Conservation (phyloP, 2,888 invertebrate species). For the Rapana venosa region DNA sequence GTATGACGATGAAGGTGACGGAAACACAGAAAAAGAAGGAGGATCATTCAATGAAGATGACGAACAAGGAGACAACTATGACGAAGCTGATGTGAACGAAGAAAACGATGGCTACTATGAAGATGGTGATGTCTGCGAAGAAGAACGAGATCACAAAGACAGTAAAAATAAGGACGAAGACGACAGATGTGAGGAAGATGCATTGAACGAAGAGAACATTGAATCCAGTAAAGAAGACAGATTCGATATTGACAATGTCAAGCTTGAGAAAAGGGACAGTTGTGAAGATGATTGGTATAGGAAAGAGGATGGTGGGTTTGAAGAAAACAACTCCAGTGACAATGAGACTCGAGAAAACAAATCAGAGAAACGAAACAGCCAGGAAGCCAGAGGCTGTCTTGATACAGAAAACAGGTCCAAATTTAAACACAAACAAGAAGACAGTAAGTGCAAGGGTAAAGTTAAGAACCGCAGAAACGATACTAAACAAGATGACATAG, state of each 20-base stretch:
- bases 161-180: neutral
- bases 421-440: neutral
- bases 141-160: neutral
- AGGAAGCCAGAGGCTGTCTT: neutral
- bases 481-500: neutral
- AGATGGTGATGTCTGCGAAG: neutral
- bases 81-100: neutral
- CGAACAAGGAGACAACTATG: neutral
- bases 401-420: neutral
- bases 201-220: too few species aligned
- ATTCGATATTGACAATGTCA: too few species aligned
- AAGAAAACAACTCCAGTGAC: neutral
- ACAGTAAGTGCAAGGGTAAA: too few species aligned
- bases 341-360: neutral
- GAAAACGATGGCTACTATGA: neutral
- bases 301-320: neutral
- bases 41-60: neutral
- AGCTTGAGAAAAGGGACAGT: too few species aligned
- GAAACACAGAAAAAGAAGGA: neutral
- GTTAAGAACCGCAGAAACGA: neutral
- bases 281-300: too few species aligned
- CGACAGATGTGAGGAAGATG: neutral
- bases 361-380: neutral
- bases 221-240: neutral
- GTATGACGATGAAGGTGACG: neutral